Percentiles rank a stretch among this genome's conserved stretches.
These are phyloP conservation scores for Congeria kusceri DNA, from an alignment of 2,888 invertebrate species.

Conservation along the genomic window DNA sequence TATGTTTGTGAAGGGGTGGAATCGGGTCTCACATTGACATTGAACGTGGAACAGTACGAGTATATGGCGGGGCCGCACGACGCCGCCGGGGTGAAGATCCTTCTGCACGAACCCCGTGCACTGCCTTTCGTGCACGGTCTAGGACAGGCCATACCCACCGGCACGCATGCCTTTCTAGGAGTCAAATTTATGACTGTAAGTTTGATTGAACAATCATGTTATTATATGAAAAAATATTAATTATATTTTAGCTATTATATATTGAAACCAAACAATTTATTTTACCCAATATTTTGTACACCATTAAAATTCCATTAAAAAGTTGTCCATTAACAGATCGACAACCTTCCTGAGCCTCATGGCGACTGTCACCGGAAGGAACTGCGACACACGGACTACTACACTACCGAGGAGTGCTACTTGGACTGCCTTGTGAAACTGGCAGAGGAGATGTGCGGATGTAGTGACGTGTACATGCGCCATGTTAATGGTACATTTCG, in stretches of 20 bases:
- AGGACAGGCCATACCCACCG: conserved; percentile 74
- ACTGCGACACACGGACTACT: conserved; percentile 54
- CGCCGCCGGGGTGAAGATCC: conserved; percentile 75
- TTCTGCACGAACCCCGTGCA: conserved; percentile 72
- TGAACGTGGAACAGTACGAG: conserved; percentile 79
- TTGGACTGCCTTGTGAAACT: conserved; percentile 55
- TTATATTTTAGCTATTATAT: too few relatives aligned
- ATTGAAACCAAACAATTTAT: too few relatives aligned
- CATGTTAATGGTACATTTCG: conserved; percentile 31
- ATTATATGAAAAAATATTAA: too few relatives aligned
- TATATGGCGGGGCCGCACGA: conserved; percentile 79
- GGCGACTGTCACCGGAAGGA: conserved; percentile 57
- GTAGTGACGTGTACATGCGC: conserved; percentile 64
- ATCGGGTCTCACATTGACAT: conserved; percentile 69
- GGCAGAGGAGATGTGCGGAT: conserved; percentile 50
- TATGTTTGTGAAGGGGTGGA: conserved; percentile 71
- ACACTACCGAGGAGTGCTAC: conserved; percentile 64
- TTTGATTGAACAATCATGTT: background rate
- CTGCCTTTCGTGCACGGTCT: conserved; percentile 73
- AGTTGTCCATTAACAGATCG: conserved; percentile 48
- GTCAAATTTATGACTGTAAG: conserved; percentile 72
- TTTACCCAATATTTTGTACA: too few relatives aligned
- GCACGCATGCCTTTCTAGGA: conserved; percentile 76
- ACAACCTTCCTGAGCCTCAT: conserved; percentile 58
- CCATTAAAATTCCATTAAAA: too few relatives aligned